A percentile compares a stretch with the other conserved stretches of the same genome.
These are phyloP conservation scores for Dryobotodes eremita DNA, from an alignment of 2,888 invertebrate genomes.

Conservation along the genomic window DNA sequence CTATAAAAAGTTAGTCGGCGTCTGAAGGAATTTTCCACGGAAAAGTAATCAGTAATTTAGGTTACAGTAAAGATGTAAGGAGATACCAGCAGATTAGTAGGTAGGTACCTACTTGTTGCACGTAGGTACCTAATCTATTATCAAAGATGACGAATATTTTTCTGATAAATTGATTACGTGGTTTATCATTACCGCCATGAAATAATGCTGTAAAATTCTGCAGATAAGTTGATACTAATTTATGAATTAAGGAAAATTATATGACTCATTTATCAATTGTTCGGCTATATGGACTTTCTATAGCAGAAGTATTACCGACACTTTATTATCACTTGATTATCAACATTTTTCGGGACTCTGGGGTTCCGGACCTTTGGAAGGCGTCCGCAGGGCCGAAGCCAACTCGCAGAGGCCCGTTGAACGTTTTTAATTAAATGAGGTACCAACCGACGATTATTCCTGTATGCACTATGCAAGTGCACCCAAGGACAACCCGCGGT, in stretches of 20 bases:
- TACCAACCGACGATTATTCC: no score
- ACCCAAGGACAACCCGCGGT: no score
- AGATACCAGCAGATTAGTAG: slow-evolving; percentile 43
- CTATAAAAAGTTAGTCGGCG: slow-evolving; percentile 13
- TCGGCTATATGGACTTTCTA: neutral
- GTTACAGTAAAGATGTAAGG: slow-evolving; percentile 42
- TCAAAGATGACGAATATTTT: slow-evolving; percentile 37
- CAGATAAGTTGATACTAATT: slow-evolving; percentile 2
- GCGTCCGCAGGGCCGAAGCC: no score
- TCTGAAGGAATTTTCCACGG: slow-evolving; percentile 66
- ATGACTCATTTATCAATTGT: neutral
- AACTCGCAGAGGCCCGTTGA: no score
- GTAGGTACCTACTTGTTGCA: slow-evolving; percentile 1
- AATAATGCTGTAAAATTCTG: slow-evolving; percentile 32
- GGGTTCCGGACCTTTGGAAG: no score
- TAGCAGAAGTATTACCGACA: neutral
- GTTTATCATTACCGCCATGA: slow-evolving; percentile 35
- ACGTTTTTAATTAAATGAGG: no score
- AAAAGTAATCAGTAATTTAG: slow-evolving; percentile 57
- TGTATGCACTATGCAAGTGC: no score
- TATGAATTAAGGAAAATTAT: neutral
- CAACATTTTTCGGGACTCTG: no score
- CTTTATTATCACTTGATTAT: no score
- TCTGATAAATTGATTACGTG: slow-evolving; percentile 31
- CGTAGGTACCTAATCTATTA: slow-evolving; percentile 45